phyloP scores from a whole-genome alignment of 2,888 invertebrate genomes.

The Coelopa pilipes region DNA sequence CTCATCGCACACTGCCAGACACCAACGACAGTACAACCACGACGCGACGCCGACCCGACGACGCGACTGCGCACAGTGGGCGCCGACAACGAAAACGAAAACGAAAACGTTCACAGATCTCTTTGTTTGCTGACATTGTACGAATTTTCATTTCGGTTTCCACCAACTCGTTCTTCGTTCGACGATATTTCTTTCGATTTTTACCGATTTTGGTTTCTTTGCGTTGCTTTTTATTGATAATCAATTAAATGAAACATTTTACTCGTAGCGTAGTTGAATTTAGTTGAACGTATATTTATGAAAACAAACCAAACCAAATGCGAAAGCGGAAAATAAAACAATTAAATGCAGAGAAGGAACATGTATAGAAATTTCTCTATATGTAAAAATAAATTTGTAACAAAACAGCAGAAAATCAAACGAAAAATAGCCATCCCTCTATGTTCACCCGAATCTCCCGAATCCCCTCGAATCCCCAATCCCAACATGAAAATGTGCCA shows the following conservation, averaged over 20 bases:
- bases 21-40: slow-evolving; percentile 15
- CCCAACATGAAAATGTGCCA: slow-evolving; percentile 35
- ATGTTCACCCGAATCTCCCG: slow-evolving; percentile 63
- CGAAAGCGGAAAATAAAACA: slow-evolving; percentile 44
- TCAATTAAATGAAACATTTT: slow-evolving; percentile 31
- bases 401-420: slow-evolving; percentile 38
- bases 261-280: slow-evolving; percentile 31
- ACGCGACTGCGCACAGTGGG: too few relatives aligned
- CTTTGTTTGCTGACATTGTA: slow-evolving; percentile 17
- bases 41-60: slow-evolving; percentile 27
- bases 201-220: slow-evolving; percentile 37
- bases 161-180: slow-evolving; percentile 24
- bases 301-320: slow-evolving; percentile 39
- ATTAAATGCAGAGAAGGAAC: slow-evolving; percentile 46
- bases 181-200: slow-evolving; percentile 19
- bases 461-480: slow-evolving; percentile 55
- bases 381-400: slow-evolving; percentile 24
- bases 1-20: too few relatives aligned
- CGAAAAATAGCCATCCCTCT: slow-evolving; percentile 54
- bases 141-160: slow-evolving; percentile 30
- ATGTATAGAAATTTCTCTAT: slow-evolving; percentile 31
- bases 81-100: slow-evolving; percentile 50
- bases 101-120: slow-evolving; percentile 61
- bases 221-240: slow-evolving; percentile 52
- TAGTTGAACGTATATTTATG: slow-evolving; percentile 40